Evolutionary conservation across 2,113 vertebrate species (phyloP).

Genomic region (Diglossa brunneiventris): DNA sequence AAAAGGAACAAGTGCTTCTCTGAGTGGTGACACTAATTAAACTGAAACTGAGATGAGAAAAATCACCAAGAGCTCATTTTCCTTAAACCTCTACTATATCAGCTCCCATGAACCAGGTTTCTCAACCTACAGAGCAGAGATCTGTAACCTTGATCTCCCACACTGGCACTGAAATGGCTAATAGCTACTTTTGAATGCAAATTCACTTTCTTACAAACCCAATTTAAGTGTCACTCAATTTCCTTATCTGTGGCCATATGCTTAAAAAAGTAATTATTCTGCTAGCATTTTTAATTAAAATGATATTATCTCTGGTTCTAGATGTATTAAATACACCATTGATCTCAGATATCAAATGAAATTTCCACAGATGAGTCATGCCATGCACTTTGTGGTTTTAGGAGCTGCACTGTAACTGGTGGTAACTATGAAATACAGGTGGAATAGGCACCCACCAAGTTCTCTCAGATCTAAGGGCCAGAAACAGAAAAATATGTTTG

Average conservation of each 20-base stretch:
- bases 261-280: conserved; percentile 71
- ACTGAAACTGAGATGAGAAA: neutral
- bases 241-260: conserved; percentile 65
- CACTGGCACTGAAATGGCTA: conserved; percentile 31
- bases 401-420: neutral
- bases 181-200: conserved; percentile 63
- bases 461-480: neutral
- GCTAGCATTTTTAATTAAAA: conserved; percentile 72
- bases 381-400: neutral
- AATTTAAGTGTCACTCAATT: conserved; percentile 70
- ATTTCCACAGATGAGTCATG: conserved; percentile 30
- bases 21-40: neutral
- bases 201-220: conserved; percentile 64
- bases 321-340: conserved; percentile 46
- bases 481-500: neutral
- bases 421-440: neutral
- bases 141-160: conserved; percentile 23
- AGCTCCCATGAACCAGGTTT: neutral
- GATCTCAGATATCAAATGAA: conserved; percentile 55
- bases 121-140: neutral
- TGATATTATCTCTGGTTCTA: conserved; percentile 59
- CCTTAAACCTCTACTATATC: neutral
- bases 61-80: neutral
- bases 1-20: neutral
- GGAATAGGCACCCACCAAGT: neutral